Base-by-base conservation (phyloP, 2,113 vertebrate genomes). In the Emydura subglobosa region DNA sequence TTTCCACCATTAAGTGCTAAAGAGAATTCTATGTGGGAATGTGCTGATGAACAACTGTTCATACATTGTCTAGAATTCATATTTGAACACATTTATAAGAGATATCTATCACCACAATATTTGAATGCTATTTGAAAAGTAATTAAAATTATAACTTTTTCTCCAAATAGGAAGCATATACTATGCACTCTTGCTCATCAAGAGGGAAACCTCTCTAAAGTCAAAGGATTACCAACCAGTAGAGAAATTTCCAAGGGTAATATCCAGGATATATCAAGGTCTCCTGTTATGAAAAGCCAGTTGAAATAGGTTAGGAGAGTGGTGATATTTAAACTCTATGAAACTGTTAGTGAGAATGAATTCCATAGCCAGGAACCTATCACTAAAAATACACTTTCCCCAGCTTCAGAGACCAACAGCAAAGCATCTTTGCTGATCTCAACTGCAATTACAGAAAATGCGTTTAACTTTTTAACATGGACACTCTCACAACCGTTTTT, bases 121-220 rank as follows among this genome's bases (percentile, higher is more conserved):
- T 79, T 87, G 90, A 86, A 84, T 31, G 12, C 19, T 80, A 31
- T 22, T 94, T 89, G 82, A 65, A 34, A 83, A 74, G 1, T 83
- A 14, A 22, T 50, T 83, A 85, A n/a, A 7, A 88, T 65, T 34
- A 25, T 47, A 17, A 82, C 80, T 47, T 47, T 19, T 85, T 87
- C 12, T 47, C 50, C 83, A 22, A 78, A 81, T 8, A n/a, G 65
- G n/a, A 72, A 72, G n/a, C 19, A 85, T 27, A 74, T 76, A 49
- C 7, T 91, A 47, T 19, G 93, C 65, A 65, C 8, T 19, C 83
- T 25, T 6, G 44, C 76, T 29, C 68, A 91, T 53, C 22, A 14
- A 8, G 29, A 1, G 34, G 1, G 3, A 86, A n/a, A 79, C 3
- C 59, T 72, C 59, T 31, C 59, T 80, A 74, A 12, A 39, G 16